A percentile compares a stretch with the other conserved stretches of the same genome.
Evolutionary conservation across 2,888 invertebrate genomes (phyloP).

Genomic region (Dasysyrphus albostriatus): DNA sequence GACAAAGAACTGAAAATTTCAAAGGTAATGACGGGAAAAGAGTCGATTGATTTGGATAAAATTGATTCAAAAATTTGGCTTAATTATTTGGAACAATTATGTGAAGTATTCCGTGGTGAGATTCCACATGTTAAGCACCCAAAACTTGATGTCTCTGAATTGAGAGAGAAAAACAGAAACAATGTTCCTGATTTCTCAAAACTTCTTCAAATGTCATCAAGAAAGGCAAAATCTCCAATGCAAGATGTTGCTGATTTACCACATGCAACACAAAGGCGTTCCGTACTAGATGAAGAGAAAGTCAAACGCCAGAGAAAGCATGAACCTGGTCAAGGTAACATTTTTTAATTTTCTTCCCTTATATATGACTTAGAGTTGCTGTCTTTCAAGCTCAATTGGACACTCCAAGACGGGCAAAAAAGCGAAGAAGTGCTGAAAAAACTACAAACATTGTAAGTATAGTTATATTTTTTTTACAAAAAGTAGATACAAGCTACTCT

Average conservation of each 20-base stretch:
- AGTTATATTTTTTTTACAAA: slow-evolving; percentile 64
- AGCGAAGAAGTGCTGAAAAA: slow-evolving; percentile 87
- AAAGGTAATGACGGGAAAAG: slow-evolving; percentile 90
- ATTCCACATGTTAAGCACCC: slow-evolving; percentile 92
- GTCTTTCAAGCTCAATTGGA: slow-evolving; percentile 81
- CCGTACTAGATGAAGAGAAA: slow-evolving; percentile 82
- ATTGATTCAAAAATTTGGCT: slow-evolving; percentile 85
- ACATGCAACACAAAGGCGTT: slow-evolving; percentile 80
- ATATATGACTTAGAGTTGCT: neutral
- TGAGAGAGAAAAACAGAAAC: slow-evolving; percentile 82
- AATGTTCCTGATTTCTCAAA: slow-evolving; percentile 83
- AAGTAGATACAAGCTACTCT: slow-evolving; percentile 9
- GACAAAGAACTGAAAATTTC: slow-evolving; percentile 92
- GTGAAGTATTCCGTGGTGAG: slow-evolving; percentile 95
- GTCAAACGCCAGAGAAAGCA: slow-evolving; percentile 82
- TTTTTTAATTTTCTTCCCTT: neutral
- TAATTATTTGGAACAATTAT: slow-evolving; percentile 94
- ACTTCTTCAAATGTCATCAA: slow-evolving; percentile 80
- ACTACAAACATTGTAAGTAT: slow-evolving; percentile 87
- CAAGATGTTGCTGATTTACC: slow-evolving; percentile 82
- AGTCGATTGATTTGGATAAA: slow-evolving; percentile 84
- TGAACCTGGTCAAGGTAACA: slow-evolving; percentile 78
- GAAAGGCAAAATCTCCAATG: slow-evolving; percentile 82
- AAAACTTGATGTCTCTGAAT: slow-evolving; percentile 86
- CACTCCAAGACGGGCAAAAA: slow-evolving; percentile 85